Evolutionary conservation across 2,113 vertebrate genomes (phyloP).

Genomic region (Progne subis): DNA sequence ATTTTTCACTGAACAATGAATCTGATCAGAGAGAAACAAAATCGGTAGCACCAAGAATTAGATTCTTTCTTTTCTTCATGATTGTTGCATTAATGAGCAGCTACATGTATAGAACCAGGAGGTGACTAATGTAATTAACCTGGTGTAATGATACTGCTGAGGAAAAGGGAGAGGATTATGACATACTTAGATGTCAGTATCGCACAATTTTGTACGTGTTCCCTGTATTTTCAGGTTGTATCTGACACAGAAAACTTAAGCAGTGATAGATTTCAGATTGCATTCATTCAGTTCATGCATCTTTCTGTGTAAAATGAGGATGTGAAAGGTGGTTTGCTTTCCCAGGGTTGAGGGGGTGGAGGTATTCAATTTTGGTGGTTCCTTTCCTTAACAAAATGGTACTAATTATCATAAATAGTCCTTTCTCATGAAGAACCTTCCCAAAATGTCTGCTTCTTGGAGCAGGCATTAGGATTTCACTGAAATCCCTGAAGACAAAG

Average conservation of each 20-base stretch:
- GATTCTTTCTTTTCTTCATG: slow-evolving; percentile 29
- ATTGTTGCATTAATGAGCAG: slow-evolving; percentile 59
- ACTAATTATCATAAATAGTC: background rate
- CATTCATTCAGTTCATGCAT: slow-evolving; percentile 7
- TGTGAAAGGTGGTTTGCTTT: background rate
- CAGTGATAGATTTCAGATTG: slow-evolving; percentile 15
- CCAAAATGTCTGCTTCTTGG: slow-evolving; percentile 73
- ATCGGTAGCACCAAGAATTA: slow-evolving; percentile 32
- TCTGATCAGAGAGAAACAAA: slow-evolving; percentile 48
- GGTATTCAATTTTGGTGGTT: background rate
- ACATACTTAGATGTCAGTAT: slow-evolving; percentile 40
- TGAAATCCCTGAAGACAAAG: slow-evolving; percentile 34
- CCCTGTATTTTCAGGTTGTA: slow-evolving; percentile 3
- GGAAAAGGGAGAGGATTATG: slow-evolving; percentile 26
- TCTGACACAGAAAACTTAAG: slow-evolving; percentile 57
- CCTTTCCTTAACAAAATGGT: background rate
- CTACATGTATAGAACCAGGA: slow-evolving; percentile 40
- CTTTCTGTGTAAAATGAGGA: background rate
- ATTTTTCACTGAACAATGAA: slow-evolving; percentile 34
- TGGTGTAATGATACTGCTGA: slow-evolving; percentile 31
- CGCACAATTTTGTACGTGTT: slow-evolving; percentile 5
- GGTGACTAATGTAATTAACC: slow-evolving; percentile 63
- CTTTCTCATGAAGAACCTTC: slow-evolving; percentile 38
- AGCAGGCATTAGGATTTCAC: slow-evolving; percentile 31
- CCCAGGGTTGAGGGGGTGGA: background rate